Conservation (phyloP, 2,797 vertebrate genomes). For the Atherinosoma microstoma region DNA sequence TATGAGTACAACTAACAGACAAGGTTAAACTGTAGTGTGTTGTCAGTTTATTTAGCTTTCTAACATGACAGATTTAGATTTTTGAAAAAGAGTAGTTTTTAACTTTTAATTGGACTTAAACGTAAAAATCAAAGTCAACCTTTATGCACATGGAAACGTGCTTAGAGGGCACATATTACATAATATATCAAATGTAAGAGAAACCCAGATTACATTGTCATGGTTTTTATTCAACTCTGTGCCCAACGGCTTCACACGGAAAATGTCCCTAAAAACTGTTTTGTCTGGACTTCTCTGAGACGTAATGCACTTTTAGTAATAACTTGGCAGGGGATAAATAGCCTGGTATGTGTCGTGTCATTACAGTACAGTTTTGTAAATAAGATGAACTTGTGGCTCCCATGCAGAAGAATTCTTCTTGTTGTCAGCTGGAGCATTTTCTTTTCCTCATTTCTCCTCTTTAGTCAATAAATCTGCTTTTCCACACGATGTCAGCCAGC, state of each 20-base stretch:
- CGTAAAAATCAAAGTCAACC: background rate
- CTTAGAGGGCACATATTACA: background rate
- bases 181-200: background rate
- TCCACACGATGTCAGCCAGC: slow-evolving; percentile 1
- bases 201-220: slow-evolving; percentile 18
- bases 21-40: too few relatives aligned
- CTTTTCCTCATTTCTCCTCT: slow-evolving; percentile 1
- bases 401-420: background rate
- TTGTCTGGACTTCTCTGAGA: slow-evolving; percentile 12
- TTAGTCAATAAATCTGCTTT: slow-evolving; percentile 26
- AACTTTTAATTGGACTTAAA: too few relatives aligned
- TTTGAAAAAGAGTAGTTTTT: too few relatives aligned
- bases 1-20: too few relatives aligned
- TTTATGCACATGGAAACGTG: background rate
- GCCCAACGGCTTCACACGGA: slow-evolving; percentile 3
- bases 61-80: too few relatives aligned
- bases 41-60: too few relatives aligned
- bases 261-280: slow-evolving; percentile 15
- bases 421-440: slow-evolving; percentile 17
- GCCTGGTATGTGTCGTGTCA: background rate
- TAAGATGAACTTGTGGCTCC: slow-evolving; percentile 2
- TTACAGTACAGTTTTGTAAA: slow-evolving; percentile 24
- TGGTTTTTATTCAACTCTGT: slow-evolving; percentile 29
- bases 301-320: slow-evolving; percentile 22
- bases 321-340: slow-evolving; percentile 23